Evolutionary conservation across 2,113 vertebrate genomes (phyloP).

Genomic region (Chloropsis cyanopogon): DNA sequence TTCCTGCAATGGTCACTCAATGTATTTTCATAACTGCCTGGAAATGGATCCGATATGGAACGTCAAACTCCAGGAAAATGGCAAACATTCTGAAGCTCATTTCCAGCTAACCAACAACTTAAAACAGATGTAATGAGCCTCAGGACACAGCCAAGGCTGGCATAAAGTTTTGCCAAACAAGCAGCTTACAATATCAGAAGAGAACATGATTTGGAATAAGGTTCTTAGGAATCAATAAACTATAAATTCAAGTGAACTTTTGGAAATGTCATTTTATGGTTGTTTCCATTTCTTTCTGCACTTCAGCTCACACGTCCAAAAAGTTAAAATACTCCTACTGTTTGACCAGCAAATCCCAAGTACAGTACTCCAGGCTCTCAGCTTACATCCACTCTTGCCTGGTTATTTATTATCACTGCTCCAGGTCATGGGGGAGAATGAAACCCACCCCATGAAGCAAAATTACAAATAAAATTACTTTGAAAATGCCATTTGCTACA

Average conservation of each 20-base stretch:
- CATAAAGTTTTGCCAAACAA: conserved; percentile 32
- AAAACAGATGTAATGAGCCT: conserved; percentile 43
- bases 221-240: conserved; percentile 27
- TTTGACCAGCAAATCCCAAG: background rate
- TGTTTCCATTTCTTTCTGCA: conserved; percentile 16
- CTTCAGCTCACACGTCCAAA: background rate
- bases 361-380: background rate
- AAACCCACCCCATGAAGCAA: background rate
- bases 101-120: conserved; percentile 51
- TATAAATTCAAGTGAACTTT: background rate
- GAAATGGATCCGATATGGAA: conserved; percentile 9
- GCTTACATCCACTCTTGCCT: background rate
- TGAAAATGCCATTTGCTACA: background rate
- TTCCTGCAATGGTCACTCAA: conserved; percentile 30
- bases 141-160: conserved; percentile 1
- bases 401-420: background rate
- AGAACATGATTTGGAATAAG: conserved; percentile 7
- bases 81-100: conserved; percentile 35
- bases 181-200: conserved; percentile 42
- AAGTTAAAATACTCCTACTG: background rate
- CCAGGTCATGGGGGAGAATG: background rate
- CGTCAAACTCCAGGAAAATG: conserved; percentile 30
- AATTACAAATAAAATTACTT: background rate
- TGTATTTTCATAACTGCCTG: conserved; percentile 38
- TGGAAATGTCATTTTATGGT: conserved; percentile 2